Conservation (phyloP, 2,888 invertebrate species). For the Catocala fraxini region DNA sequence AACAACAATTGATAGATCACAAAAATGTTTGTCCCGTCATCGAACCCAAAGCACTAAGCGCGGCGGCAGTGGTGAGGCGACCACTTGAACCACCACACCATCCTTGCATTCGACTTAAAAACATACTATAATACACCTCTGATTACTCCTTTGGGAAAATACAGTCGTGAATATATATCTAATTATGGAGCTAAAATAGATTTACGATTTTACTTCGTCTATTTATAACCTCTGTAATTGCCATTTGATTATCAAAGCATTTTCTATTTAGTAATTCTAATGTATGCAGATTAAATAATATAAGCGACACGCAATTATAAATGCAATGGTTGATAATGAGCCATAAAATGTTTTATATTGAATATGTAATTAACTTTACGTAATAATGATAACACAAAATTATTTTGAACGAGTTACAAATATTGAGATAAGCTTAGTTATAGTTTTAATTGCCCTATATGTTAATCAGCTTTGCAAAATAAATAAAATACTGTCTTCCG, state of each 20-base stretch:
- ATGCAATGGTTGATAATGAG: slow-evolving; percentile 3
- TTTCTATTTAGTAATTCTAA: slow-evolving; percentile 12
- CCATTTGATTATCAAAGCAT: slow-evolving; percentile 12
- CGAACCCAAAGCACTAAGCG: too few relatives aligned
- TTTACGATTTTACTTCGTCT: neutral
- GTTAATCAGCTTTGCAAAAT: neutral
- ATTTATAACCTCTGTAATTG: slow-evolving; percentile 11
- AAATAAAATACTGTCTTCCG: too few relatives aligned
- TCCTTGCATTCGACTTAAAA: too few relatives aligned
- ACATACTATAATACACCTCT: too few relatives aligned
- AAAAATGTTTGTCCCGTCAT: too few relatives aligned
- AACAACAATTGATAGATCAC: too few relatives aligned
- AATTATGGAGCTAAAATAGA: too few relatives aligned
- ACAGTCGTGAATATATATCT: too few relatives aligned
- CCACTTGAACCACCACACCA: too few relatives aligned
- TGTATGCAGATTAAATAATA: slow-evolving; percentile 33
- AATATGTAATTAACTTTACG: slow-evolving; percentile 2
- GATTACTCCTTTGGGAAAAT: too few relatives aligned
- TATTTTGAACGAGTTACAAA: slow-evolving; percentile 3
- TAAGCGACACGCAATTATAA: slow-evolving; percentile 8
- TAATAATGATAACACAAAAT: slow-evolving; percentile 7
- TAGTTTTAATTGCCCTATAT: slow-evolving; percentile 7
- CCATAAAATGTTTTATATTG: slow-evolving; percentile 2
- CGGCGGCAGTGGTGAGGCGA: too few relatives aligned
- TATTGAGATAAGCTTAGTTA: slow-evolving; percentile 2